phyloP scores from a whole-genome alignment of 2,113 vertebrate genomes.

The Parus major region DNA sequence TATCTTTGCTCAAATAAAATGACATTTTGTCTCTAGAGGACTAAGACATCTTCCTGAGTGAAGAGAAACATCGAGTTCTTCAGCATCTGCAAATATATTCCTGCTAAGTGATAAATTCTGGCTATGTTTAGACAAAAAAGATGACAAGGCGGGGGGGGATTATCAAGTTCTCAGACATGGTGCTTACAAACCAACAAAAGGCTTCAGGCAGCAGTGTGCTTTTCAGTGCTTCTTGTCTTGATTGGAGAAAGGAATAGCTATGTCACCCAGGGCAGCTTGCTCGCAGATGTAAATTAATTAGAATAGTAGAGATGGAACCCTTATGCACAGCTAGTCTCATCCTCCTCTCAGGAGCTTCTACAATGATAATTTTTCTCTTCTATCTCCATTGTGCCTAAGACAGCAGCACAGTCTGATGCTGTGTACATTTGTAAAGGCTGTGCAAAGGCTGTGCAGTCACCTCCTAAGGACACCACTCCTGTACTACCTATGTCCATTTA shows the following conservation, averaged over 20 bases:
- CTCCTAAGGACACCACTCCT: neutral
- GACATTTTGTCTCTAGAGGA: neutral
- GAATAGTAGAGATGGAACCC: neutral
- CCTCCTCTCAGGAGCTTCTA: neutral
- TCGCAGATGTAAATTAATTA: neutral
- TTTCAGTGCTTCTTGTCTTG: neutral
- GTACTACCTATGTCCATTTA: neutral
- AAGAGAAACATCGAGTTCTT: neutral
- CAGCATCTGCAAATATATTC: neutral
- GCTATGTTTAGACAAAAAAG: neutral
- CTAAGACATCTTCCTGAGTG: neutral
- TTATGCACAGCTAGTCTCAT: neutral
- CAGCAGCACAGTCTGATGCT: neutral
- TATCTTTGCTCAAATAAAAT: constrained; percentile 5
- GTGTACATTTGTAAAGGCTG: neutral
- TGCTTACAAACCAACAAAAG: neutral
- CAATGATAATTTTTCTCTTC: neutral
- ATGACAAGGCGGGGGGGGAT: neutral
- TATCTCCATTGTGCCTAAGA: neutral
- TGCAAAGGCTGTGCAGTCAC: neutral
- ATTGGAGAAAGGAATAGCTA: neutral
- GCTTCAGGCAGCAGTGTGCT: neutral
- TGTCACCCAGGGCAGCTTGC: neutral
- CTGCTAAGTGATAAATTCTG: neutral
- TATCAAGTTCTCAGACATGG: neutral